Percentiles rank a stretch among this genome's conserved stretches.
phyloP scores from a whole-genome alignment of 53 echinoderm and acorn worm species.

The Actinopyga echinites region DNA sequence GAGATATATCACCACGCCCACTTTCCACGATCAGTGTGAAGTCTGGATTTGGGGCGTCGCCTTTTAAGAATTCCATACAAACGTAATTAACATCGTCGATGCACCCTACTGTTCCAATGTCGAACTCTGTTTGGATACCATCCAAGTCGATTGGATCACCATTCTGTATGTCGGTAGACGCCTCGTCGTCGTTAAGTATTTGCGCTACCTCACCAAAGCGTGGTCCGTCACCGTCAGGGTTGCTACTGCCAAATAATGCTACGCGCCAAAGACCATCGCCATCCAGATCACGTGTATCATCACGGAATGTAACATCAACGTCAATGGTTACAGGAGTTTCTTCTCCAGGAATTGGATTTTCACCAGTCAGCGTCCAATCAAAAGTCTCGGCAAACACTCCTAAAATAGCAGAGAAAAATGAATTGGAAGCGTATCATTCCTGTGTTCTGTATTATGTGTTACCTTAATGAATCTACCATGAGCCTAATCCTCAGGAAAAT shows the following conservation, averaged over 20 bases:
- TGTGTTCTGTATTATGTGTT: too few species aligned
- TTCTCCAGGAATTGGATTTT: constrained; percentile 16
- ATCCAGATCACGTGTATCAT: constrained; percentile 8
- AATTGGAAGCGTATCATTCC: too few species aligned
- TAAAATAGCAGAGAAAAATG: constrained; percentile 2
- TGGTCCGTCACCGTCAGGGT: constrained; percentile 1
- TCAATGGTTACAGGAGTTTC: constrained; percentile 35
- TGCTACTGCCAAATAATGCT: constrained; percentile 16
- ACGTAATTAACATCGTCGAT: background rate
- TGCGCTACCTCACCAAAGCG: constrained; percentile 38
- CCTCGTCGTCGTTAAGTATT: constrained; percentile 8
- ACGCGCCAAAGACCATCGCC: constrained; percentile 33
- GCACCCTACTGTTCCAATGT: constrained; percentile 24
- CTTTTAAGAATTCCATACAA: constrained; percentile 38
- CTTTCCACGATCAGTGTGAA: background rate
- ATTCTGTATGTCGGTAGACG: background rate
- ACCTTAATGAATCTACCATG: too few species aligned
- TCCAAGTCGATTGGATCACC: background rate
- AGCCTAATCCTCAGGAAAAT: too few species aligned
- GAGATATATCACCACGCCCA: constrained; percentile 4
- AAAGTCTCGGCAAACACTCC: constrained; percentile 29
- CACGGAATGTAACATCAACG: constrained; percentile 29
- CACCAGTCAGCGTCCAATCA: constrained; percentile 17
- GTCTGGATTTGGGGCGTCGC: constrained; percentile 12
- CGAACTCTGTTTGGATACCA: constrained; percentile 37